Percentiles rank a stretch among this genome's conserved stretches.
These are phyloP conservation scores for Zaprionus davidi DNA, from an alignment of 1,140 invertebrate genomes.

Conservation along the genomic window DNA sequence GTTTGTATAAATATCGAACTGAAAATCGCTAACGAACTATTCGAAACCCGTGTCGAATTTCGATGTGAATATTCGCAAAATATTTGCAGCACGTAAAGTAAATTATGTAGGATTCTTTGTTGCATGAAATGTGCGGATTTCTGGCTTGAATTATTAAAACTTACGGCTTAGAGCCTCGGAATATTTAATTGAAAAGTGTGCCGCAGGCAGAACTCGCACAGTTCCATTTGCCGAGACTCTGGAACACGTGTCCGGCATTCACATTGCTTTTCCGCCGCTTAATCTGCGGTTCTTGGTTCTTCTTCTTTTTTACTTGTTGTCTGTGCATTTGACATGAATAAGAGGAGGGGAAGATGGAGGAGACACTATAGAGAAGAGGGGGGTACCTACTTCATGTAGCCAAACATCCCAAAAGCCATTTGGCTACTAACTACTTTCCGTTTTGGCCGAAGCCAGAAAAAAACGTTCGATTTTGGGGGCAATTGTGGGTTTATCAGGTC, in stretches of 20 bases:
- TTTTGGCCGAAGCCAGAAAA: conserved; percentile 6
- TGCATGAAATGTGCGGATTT: conserved; percentile 62
- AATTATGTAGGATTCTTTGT: conserved; percentile 64
- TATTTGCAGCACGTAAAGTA: conserved; percentile 51
- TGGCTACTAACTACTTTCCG: conserved; percentile 60
- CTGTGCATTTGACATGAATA: conserved; percentile 42
- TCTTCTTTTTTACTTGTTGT: conserved; percentile 26
- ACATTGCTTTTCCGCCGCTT: conserved; percentile 31
- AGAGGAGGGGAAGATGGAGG: background rate
- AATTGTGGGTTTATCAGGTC: conserved; percentile 21
- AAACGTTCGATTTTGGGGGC: conserved; percentile 8
- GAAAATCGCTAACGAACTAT: conserved; percentile 9
- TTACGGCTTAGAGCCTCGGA: conserved; percentile 47
- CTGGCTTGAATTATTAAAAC: conserved; percentile 66
- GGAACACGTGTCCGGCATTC: conserved; percentile 40
- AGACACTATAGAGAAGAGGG: background rate
- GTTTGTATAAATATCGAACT: conserved; percentile 15
- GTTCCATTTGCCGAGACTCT: background rate
- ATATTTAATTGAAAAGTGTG: conserved; percentile 67
- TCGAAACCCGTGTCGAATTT: conserved; percentile 20
- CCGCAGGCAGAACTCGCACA: background rate
- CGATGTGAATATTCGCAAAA: conserved; percentile 39
- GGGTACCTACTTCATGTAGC: conserved; percentile 15
- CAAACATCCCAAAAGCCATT: conserved; percentile 55
- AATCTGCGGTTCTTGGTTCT: conserved; percentile 49